Evolutionary conservation across 2,797 vertebrate genomes (phyloP).

Genomic region (Varecia variegata): DNA sequence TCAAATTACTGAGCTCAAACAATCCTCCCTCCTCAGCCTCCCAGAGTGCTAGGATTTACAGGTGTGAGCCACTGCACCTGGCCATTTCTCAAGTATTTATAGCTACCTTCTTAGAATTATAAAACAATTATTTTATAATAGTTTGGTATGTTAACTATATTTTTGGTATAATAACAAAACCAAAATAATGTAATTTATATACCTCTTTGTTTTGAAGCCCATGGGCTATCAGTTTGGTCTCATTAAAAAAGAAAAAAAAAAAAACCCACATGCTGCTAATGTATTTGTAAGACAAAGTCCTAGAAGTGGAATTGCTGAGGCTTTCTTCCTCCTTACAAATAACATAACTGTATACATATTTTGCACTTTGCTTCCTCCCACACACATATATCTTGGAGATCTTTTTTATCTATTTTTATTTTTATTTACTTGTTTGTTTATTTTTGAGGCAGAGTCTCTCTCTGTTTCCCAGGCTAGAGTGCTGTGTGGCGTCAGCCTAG

Average conservation of each 20-base stretch:
- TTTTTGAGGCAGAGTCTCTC: too few relatives aligned
- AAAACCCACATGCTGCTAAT: not conserved
- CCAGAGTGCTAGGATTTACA: too few relatives aligned
- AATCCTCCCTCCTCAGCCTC: too few relatives aligned
- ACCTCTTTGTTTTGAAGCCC: not conserved
- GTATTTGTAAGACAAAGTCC: conserved; percentile 18
- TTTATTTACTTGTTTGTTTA: too few relatives aligned
- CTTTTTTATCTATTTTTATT: not conserved
- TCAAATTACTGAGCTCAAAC: too few relatives aligned
- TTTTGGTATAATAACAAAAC: conserved; percentile 11
- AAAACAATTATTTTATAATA: conserved; percentile 24
- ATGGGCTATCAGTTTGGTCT: not conserved
- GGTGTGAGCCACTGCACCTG: too few relatives aligned
- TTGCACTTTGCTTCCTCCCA: not conserved
- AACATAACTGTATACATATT: not conserved
- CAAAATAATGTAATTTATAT: conserved; percentile 30
- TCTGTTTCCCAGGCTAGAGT: too few relatives aligned
- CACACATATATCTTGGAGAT: not conserved
- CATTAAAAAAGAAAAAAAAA: not conserved
- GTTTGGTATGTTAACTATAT: not conserved
- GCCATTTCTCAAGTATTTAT: conserved; percentile 25
- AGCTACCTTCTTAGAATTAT: conserved; percentile 21
- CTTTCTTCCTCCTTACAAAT: not conserved
- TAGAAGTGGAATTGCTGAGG: not conserved
- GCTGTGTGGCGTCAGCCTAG: too few relatives aligned